Conservation (phyloP, 2,888 invertebrate genomes). For the Rhimphoctona megacephalus region DNA sequence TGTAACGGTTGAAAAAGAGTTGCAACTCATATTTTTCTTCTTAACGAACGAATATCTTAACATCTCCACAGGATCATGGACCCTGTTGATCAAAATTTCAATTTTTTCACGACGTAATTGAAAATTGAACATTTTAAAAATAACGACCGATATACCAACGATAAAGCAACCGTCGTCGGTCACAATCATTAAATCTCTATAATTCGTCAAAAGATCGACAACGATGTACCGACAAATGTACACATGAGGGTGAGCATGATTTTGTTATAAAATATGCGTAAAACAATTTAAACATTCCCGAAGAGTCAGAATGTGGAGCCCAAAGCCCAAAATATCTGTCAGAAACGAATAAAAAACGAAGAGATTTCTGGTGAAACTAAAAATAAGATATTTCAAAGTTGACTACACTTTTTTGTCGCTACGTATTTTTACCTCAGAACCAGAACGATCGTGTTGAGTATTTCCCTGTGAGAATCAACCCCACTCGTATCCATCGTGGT, state of each 20-base stretch:
- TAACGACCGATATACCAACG: slow-evolving; percentile 74
- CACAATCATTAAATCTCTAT: slow-evolving; percentile 71
- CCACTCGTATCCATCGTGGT: slow-evolving; percentile 29
- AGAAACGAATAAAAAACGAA: not conserved
- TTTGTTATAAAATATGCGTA: slow-evolving; percentile 74
- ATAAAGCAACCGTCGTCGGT: slow-evolving; percentile 78
- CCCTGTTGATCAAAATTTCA: slow-evolving; percentile 49
- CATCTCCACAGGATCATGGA: slow-evolving; percentile 65
- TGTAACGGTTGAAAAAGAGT: too few species aligned
- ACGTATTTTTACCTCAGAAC: slow-evolving; percentile 55
- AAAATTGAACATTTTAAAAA: slow-evolving; percentile 74
- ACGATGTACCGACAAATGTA: slow-evolving; percentile 72
- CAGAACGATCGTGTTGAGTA: slow-evolving; percentile 36
- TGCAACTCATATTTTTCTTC: too few species aligned
- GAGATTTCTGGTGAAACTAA: too few species aligned
- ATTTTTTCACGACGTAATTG: slow-evolving; percentile 70
- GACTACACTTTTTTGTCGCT: too few species aligned
- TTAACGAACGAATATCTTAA: slow-evolving; percentile 72
- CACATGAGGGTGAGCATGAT: slow-evolving; percentile 68
- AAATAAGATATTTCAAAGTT: too few species aligned
- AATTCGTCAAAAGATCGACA: slow-evolving; percentile 71
- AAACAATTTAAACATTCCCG: slow-evolving; percentile 27
- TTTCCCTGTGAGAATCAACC: slow-evolving; percentile 33
- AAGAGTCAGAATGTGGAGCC: slow-evolving; percentile 29
- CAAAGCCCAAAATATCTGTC: slow-evolving; percentile 59